These are phyloP conservation scores for Acanthurus tractus DNA, from an alignment of 2,797 vertebrate genomes.

Conservation along the genomic window DNA sequence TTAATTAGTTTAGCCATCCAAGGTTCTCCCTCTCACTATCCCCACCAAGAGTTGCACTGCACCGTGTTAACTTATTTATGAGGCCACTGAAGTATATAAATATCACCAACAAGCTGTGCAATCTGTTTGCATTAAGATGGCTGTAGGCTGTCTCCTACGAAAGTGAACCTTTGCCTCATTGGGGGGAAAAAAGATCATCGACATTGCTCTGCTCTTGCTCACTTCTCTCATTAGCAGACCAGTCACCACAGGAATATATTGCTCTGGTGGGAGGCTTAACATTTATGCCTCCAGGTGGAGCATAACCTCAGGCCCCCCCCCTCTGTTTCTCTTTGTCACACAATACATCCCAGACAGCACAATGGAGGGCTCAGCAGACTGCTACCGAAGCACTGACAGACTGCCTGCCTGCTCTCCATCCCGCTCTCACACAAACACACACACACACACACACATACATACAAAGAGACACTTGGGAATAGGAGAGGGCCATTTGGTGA, in stretches of 20 bases:
- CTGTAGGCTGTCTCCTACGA: constrained; percentile 56
- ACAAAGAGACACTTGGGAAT: constrained; percentile 58
- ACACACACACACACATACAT: constrained; percentile 29
- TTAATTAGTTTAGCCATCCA: constrained; percentile 14
- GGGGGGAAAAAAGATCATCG: constrained; percentile 19
- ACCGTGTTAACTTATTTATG: constrained; percentile 60
- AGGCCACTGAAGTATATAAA: constrained; percentile 73
- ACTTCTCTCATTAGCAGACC: constrained; percentile 36
- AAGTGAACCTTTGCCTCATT: constrained; percentile 35
- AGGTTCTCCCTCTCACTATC: constrained; percentile 7
- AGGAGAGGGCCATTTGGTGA: constrained; percentile 58
- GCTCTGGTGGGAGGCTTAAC: constrained; percentile 52
- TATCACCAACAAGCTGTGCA: constrained; percentile 69
- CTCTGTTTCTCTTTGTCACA: constrained; percentile 68
- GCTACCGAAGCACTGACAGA: constrained; percentile 70
- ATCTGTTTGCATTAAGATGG: constrained; percentile 64
- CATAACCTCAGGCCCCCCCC: constrained; percentile 62
- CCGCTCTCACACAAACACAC: constrained; percentile 48
- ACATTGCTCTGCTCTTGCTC: constrained; percentile 12
- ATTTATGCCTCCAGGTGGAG: constrained; percentile 73
- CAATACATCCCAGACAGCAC: constrained; percentile 70
- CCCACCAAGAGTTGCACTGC: constrained; percentile 37
- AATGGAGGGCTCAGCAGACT: constrained; percentile 74
- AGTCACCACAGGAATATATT: constrained; percentile 31
- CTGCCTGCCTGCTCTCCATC: constrained; percentile 63